Evolutionary conservation across 2,888 invertebrate genomes (phyloP).

Genomic region (Scelioninae gen. 2): DNA sequence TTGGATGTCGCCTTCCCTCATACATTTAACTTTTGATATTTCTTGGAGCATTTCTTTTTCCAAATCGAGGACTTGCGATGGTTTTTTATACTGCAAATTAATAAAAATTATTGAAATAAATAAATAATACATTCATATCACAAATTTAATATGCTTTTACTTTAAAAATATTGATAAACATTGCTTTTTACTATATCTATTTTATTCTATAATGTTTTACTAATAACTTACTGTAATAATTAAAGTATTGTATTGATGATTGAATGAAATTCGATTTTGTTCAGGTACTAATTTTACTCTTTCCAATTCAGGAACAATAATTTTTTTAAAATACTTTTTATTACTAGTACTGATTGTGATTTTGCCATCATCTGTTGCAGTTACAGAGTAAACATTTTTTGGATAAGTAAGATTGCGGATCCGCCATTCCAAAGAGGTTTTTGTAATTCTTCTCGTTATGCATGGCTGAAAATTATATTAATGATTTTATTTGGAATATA

Average conservation of each 20-base stretch:
- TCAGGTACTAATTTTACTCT: constrained; percentile 80
- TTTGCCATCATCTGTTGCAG: constrained; percentile 80
- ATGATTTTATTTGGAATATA: too few species aligned
- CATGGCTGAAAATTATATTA: constrained; percentile 79
- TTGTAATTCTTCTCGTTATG: constrained; percentile 83
- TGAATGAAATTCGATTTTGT: constrained; percentile 81
- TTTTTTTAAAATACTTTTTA: constrained; percentile 88
- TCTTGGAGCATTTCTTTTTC: constrained; percentile 77
- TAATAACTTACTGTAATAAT: constrained; percentile 81
- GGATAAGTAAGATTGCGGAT: constrained; percentile 87
- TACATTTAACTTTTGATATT: constrained; percentile 67
- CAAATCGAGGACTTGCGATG: constrained; percentile 81
- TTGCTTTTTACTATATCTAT: too few species aligned
- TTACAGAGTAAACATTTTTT: constrained; percentile 83
- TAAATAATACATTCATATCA: constrained; percentile 8
- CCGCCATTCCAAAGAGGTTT: constrained; percentile 86
- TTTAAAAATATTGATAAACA: too few species aligned
- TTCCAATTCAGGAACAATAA: constrained; percentile 83
- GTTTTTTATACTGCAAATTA: constrained; percentile 85
- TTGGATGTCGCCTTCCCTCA: constrained; percentile 70
- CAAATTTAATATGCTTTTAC: too few species aligned
- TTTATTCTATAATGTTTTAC: not conserved
- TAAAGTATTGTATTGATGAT: constrained; percentile 86
- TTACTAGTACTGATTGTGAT: constrained; percentile 85
- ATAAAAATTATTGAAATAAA: not conserved